Base-by-base conservation (phyloP, 2,888 invertebrate species). In the Glaucopsyche alexis region DNA sequence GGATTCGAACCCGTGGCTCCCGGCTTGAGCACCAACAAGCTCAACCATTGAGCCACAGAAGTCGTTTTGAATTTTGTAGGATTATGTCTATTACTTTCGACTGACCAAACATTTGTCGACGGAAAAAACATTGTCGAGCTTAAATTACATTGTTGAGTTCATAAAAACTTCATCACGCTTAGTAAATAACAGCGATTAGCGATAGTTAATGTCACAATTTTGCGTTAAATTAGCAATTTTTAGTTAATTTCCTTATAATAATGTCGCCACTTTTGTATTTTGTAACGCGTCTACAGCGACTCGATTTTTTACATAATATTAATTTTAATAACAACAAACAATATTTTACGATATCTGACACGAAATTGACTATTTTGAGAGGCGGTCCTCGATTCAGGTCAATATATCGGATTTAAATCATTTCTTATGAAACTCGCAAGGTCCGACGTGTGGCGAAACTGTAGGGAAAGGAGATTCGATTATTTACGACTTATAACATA, bases 401-500 rank as follows among this genome's bases (percentile, higher is more conserved):
- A 69, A 49, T 49, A 49, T 69, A 69, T 69, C 42, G 67, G 67
- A 60, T 67, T 67, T 49, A 47, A 69, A 69, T 69, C 47, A 69
- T 69, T 69, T 69, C 69, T 69, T 49, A 67, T 67, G 67, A 67
- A 69, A 69, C 49, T 29, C 13, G 7, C 69, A 69, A 69, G 69
- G 69, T 49, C 49, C 69, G 14, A 14, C 40, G 69, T 60, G 42
- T 69, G 69, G 69, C 69, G 69, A 69, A 49, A 69, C 69, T 67
- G 65, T 19, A 60, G 60, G 60, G 42, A 66, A 66, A 66, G 66
- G 66, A 42, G 66, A 42, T 66, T 66, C 66, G 42, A 42, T 19
- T 66, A 40, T 40, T 14, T 16, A 38, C 64, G 52, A 1, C 6
- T 19, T 11, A 19, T 29, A 38, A 13, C 47, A 1, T 29, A 60